These are phyloP conservation scores for Stegodyphus mimosarum DNA, from an alignment of 1,140 invertebrate genomes.

Conservation along the genomic window DNA sequence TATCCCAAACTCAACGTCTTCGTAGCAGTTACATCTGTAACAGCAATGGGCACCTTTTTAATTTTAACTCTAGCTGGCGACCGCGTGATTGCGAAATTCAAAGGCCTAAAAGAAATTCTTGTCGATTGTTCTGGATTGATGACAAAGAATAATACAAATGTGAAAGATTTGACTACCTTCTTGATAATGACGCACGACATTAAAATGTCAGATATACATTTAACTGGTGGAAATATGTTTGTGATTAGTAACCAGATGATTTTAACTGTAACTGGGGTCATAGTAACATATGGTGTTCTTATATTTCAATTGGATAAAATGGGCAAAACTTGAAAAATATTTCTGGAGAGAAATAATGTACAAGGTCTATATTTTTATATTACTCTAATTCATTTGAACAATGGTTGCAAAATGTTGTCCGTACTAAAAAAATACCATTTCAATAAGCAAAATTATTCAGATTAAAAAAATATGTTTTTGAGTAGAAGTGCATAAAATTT, in stretches of 20 bases:
- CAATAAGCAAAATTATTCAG: too few species aligned
- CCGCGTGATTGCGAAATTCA: not conserved
- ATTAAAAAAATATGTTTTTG: too few species aligned
- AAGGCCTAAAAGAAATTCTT: not conserved
- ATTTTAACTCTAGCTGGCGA: not conserved
- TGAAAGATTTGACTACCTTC: slow-evolving; percentile 4
- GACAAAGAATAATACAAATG: not conserved
- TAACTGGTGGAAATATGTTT: slow-evolving; percentile 41
- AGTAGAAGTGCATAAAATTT: too few species aligned
- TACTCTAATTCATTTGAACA: too few species aligned
- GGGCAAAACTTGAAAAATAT: not conserved
- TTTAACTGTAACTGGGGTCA: slow-evolving; percentile 4
- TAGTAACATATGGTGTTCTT: slow-evolving; percentile 27
- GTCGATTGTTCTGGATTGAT: not conserved
- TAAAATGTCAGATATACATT: not conserved
- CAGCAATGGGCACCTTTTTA: not conserved
- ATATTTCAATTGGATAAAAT: slow-evolving; percentile 35
- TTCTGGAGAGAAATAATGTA: too few species aligned
- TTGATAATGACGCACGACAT: slow-evolving; percentile 20
- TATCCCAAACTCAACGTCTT: not conserved
- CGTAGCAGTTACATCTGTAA: not conserved
- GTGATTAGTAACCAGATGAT: slow-evolving; percentile 13
- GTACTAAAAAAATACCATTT: too few species aligned
- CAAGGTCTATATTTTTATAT: too few species aligned
- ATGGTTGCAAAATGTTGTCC: too few species aligned